Conservation (phyloP, 1,140 invertebrate genomes). For the Reticulitermes speratus region DNA sequence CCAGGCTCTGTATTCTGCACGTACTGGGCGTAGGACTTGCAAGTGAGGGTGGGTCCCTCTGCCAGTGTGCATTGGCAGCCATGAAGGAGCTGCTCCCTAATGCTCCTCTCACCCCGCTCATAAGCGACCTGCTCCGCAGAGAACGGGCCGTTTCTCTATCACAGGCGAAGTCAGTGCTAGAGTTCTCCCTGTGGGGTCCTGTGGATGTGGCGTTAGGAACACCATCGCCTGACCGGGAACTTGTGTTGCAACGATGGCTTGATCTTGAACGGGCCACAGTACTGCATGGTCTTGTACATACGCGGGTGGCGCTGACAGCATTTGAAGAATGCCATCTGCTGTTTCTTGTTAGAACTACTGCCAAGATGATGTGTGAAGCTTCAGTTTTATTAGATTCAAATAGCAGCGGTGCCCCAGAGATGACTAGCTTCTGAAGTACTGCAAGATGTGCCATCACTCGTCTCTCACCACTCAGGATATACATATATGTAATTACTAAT, state of each 20-base stretch:
- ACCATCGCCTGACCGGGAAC: slow-evolving; percentile 48
- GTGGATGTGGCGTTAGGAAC: slow-evolving; percentile 66
- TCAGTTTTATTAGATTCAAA: slow-evolving; percentile 60
- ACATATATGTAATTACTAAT: not conserved
- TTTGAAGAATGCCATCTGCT: slow-evolving; percentile 77
- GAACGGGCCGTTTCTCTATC: slow-evolving; percentile 70
- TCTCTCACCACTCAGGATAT: too few species aligned
- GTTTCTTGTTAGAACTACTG: slow-evolving; percentile 77
- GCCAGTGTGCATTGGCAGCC: slow-evolving; percentile 72
- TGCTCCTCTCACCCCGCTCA: slow-evolving; percentile 62
- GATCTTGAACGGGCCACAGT: slow-evolving; percentile 80
- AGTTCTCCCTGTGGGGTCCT: slow-evolving; percentile 83
- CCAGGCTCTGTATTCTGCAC: slow-evolving; percentile 53
- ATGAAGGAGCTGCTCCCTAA: slow-evolving; percentile 62
- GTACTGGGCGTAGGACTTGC: slow-evolving; percentile 53
- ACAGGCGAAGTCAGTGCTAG: slow-evolving; percentile 70
- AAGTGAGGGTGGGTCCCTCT: slow-evolving; percentile 68
- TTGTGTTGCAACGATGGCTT: slow-evolving; percentile 72
- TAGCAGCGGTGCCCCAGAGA: not conserved
- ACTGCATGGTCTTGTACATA: slow-evolving; percentile 72
- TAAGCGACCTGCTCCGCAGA: slow-evolving; percentile 66
- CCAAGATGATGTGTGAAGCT: slow-evolving; percentile 76
- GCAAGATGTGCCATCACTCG: too few species aligned
- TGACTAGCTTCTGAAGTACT: slow-evolving; percentile 19
- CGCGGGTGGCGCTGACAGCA: slow-evolving; percentile 68